Evolutionary conservation across 1,140 invertebrate genomes (phyloP).

Genomic region (Goniozus legneri): DNA sequence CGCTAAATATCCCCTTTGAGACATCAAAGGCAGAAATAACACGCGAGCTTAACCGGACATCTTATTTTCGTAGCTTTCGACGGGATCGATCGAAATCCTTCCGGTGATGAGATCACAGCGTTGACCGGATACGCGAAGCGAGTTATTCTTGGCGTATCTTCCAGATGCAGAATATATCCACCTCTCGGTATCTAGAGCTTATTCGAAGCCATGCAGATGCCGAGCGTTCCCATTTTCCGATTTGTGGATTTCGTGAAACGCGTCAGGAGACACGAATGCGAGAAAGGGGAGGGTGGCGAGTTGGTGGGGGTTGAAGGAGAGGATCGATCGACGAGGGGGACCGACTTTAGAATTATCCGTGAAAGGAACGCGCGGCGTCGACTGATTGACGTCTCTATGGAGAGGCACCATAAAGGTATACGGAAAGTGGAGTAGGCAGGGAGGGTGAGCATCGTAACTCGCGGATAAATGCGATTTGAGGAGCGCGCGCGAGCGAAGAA

Average conservation of each 20-base stretch:
- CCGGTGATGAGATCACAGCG: constrained; percentile 19
- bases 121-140: constrained; percentile 16
- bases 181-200: not conserved
- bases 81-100: constrained; percentile 9
- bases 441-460: constrained; percentile 46
- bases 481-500: constrained; percentile 14
- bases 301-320: constrained; percentile 19
- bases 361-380: constrained; percentile 39
- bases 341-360: constrained; percentile 45
- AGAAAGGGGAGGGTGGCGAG: constrained; percentile 1
- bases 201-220: constrained; percentile 18
- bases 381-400: constrained; percentile 46
- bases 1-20: too few relatives aligned
- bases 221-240: constrained; percentile 21
- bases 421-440: constrained; percentile 42
- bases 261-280: not conserved
- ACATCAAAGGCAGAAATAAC: too few relatives aligned
- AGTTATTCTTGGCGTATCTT: constrained; percentile 28
- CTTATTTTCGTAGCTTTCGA: constrained; percentile 11
- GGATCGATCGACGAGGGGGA: constrained; percentile 36
- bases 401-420: constrained; percentile 39
- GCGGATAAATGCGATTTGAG: constrained; percentile 46
- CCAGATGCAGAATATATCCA: constrained; percentile 23
- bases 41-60: too few relatives aligned
- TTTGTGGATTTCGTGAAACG: constrained; percentile 17